phyloP scores from a whole-genome alignment of 2,113 vertebrate species.

The Vulpes vulpes region DNA sequence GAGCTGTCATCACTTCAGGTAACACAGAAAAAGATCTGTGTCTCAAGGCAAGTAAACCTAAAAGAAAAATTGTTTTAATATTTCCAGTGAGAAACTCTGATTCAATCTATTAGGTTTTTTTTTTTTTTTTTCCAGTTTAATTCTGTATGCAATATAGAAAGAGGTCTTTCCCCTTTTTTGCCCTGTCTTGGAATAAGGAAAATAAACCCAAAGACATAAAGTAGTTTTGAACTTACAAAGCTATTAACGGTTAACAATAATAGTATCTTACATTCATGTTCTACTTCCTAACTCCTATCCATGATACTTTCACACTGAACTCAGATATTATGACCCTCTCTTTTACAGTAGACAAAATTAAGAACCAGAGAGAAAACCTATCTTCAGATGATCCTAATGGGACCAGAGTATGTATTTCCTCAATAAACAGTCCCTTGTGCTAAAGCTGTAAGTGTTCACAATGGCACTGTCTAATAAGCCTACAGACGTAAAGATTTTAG shows the following conservation, averaged over 20 bases:
- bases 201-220: slow-evolving; percentile 29
- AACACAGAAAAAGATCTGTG: slow-evolving; percentile 55
- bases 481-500: neutral
- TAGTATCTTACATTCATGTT: neutral
- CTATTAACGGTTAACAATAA: neutral
- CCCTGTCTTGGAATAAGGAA: neutral
- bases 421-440: neutral
- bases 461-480: neutral
- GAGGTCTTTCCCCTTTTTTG: neutral
- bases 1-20: slow-evolving; percentile 52
- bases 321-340: neutral
- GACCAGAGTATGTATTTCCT: neutral
- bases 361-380: neutral
- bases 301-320: neutral
- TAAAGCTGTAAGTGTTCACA: neutral
- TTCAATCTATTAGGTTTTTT: neutral
- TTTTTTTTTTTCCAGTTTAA: neutral
- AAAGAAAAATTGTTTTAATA: slow-evolving; percentile 30
- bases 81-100: slow-evolving; percentile 27
- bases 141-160: neutral
- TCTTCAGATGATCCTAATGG: neutral
- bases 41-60: slow-evolving; percentile 5
- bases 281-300: neutral
- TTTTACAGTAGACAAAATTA: neutral
- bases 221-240: neutral